These are phyloP conservation scores for Bombus turneri DNA, from an alignment of 1,140 invertebrate species.

Conservation along the genomic window DNA sequence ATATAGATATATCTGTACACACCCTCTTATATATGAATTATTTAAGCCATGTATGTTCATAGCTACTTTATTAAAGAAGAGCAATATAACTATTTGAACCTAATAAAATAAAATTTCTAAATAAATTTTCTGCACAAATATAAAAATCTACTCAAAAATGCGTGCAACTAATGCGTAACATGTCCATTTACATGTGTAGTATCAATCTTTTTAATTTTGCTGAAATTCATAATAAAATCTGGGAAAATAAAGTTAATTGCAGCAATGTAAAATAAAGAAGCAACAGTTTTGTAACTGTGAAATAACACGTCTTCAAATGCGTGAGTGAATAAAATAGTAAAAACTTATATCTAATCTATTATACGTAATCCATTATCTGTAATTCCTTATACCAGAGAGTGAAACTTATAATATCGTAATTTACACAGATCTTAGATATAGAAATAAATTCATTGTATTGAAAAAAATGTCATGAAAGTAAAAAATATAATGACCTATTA, in stretches of 20 bases:
- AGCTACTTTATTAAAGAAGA: neutral
- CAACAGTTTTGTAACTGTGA: neutral
- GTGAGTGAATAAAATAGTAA: neutral
- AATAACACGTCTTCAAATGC: neutral
- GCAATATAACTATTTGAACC: too few species aligned
- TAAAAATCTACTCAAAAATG: neutral
- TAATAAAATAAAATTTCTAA: too few species aligned
- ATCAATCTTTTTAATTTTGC: neutral
- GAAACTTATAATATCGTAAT: neutral
- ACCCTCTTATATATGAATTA: neutral
- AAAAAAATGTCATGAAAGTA: too few species aligned
- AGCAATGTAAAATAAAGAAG: neutral
- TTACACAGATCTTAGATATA: neutral
- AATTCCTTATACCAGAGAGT: too few species aligned
- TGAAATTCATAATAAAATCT: neutral
- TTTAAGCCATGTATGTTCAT: too few species aligned
- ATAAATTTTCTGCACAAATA: neutral
- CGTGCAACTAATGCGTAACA: neutral
- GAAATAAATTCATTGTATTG: neutral
- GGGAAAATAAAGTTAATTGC: neutral
- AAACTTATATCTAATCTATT: neutral
- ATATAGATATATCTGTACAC: neutral
- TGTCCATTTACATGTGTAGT: neutral
- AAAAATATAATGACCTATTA: too few species aligned
- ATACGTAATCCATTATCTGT: too few species aligned